Evolutionary conservation across 1,140 invertebrate genomes (phyloP), one percentile per base, ranked within the genome.

Genomic region (Drosophila albomicans): DNA sequence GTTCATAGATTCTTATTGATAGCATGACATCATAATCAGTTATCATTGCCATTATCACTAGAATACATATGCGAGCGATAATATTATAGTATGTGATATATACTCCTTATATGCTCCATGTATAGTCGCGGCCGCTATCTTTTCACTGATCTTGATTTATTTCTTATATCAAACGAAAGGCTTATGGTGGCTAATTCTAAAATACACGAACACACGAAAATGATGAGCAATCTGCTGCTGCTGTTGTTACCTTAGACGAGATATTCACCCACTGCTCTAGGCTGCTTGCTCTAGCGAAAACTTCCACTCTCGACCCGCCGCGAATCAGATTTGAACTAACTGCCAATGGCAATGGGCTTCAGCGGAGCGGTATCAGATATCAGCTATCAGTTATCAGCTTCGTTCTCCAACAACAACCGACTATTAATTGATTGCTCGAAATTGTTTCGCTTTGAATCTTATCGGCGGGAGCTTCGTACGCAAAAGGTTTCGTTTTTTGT

Each of bases 351-450:
- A 65, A 54, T 63, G 73, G 58, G 68, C 58, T 43, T 45, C 20
- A 25, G 48, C 65, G 65, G 72, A 49, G 65, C 69, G 69, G 45
- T 87, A 86, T 86, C 82, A 49, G 48, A 11, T 49, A 49, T 49
- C 48, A 25, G 48, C 35, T 45, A 52, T 25, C 16, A 51, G 48
- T 11, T 46, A 49, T 49, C 16, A 49, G 57, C 20, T 45, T n/a
- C 30, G 32, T 25, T 41, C 62, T 43, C 16, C 49, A 13, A 20
- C 25, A 30, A 57, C 79, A 25, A 68, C 20, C 70, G 32, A 38
- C 62, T 77, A 89, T 88, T 89, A 88, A 88, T 88, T 88, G 84
- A 88, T 88, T 87, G 74, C 82, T 81, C 63, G 66, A 71, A 82
- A 88, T 82, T 87, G 77, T 78, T 77, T 59, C 66, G 43, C 51